These are phyloP conservation scores for Ctenopoma multispine DNA, from an alignment of 2,797 vertebrate genomes.

Conservation along the genomic window DNA sequence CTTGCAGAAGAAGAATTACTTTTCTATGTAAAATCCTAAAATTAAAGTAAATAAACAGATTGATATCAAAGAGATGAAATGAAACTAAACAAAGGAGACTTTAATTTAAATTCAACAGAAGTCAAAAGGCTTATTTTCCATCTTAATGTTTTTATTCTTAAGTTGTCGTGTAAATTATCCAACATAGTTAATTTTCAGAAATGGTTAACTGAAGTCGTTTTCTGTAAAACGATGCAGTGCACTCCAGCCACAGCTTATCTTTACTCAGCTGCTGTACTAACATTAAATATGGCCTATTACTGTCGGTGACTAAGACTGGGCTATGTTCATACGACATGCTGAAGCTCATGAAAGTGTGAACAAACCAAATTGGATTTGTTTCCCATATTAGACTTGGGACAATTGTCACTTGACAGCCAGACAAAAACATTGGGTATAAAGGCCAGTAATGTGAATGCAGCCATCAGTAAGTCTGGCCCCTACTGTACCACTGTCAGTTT, in stretches of 20 bases:
- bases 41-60: no score
- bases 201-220: not conserved
- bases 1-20: no score
- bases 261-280: slow-evolving; percentile 30
- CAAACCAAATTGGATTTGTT: no score
- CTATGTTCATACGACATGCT: no score
- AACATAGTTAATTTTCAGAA: not conserved
- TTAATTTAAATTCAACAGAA: not conserved
- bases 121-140: not conserved
- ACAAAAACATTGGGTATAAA: not conserved
- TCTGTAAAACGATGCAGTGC: slow-evolving; percentile 25
- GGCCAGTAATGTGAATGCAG: not conserved
- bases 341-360: not conserved
- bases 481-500: slow-evolving; percentile 1
- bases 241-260: slow-evolving; percentile 42
- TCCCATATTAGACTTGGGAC: no score
- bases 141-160: not conserved
- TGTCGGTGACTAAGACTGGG: slow-evolving; percentile 16
- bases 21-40: no score
- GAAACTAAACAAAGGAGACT: not conserved
- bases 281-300: not conserved
- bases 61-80: no score
- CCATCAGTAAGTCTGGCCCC: slow-evolving; percentile 6
- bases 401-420: no score
- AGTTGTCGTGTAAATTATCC: not conserved